These are phyloP conservation scores for Menidia beryllina DNA, from an alignment of 2,113 vertebrate species.

Conservation along the genomic window DNA sequence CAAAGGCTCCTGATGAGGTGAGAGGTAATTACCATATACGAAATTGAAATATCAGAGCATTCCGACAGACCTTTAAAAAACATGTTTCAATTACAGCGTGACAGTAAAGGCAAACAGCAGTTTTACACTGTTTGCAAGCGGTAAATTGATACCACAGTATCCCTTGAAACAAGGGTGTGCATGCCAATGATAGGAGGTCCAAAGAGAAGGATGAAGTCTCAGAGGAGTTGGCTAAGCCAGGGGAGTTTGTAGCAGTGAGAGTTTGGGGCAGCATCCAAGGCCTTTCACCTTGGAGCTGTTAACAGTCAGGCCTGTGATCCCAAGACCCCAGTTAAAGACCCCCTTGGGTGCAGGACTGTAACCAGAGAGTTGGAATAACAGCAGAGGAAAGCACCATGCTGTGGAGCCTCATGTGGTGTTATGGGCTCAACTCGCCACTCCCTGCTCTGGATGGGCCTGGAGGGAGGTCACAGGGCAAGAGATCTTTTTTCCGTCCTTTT, in stretches of 20 bases:
- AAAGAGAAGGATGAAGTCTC: constrained; percentile 27
- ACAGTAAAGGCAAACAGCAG: constrained; percentile 1
- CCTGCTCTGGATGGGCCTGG: constrained; percentile 50
- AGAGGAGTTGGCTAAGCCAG: constrained; percentile 47
- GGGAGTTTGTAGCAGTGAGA: constrained; percentile 57
- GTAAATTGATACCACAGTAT: neutral
- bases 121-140: neutral
- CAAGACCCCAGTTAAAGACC: constrained; percentile 79
- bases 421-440: constrained; percentile 53
- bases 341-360: constrained; percentile 83
- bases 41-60: constrained; percentile 7
- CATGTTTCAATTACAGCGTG: constrained; percentile 2
- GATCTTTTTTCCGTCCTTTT: constrained; percentile 16
- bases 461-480: constrained; percentile 66
- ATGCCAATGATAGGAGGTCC: constrained; percentile 4
- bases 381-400: constrained; percentile 50
- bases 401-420: constrained; percentile 50
- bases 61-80: neutral
- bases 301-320: constrained; percentile 83
- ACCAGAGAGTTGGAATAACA: constrained; percentile 86
- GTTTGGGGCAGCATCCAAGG: constrained; percentile 67
- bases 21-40: constrained; percentile 28
- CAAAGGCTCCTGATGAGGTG: constrained; percentile 28
- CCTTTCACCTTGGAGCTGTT: constrained; percentile 82
- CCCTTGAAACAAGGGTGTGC: neutral